Evolutionary conservation across 2,888 invertebrate genomes (phyloP), one percentile per base, ranked within the genome.

Genomic region (Bimastos eiseni): DNA sequence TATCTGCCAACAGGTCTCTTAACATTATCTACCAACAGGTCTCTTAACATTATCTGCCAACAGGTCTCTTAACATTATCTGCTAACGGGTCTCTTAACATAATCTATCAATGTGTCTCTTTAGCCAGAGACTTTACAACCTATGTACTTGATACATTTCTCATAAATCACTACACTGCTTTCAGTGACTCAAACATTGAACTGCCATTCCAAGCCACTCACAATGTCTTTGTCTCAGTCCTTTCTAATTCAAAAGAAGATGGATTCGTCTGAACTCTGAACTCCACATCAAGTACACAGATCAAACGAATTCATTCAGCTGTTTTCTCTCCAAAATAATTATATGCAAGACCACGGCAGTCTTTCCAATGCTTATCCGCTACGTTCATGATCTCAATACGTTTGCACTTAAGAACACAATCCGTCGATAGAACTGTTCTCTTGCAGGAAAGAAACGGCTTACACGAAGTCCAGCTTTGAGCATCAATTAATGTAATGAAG

Each of bases 101-200:
- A n/a, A n/a, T 30, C 70, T n/a, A 8, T 11, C 8, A 70, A 70
- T n/a, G n/a, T 30, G n/a, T n/a, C 70, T 70, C 70, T n/a, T 30
- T 70, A 70, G 0, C 70, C 17, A 17, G 70, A 70, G 2, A 8
- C 8, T 70, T 70, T 70, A 70, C n/a, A 70, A 70, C 70, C n/a
- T n/a, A 70, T n/a, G n/a, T n/a, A 70, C 30, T n/a, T 70, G 70
- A 70, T n/a, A 70, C 70, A 70, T 70, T n/a, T 70, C n/a, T 70
- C 70, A 70, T 70, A 70, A 70, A n/a, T 11, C 70, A 70, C n/a
- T n/a, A 70, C 8, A 30, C 70, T 11, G 8, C 8, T 70, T n/a
- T 70, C n/a, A 70, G n/a, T n/a, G 0, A n/a, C 70, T 70, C 11
- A 70, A n/a, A 30, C n/a, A 8, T 70, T 8, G 70, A 0, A 70